phyloP scores from a whole-genome alignment of 2,888 invertebrate genomes.

The Cotesia congregata region DNA sequence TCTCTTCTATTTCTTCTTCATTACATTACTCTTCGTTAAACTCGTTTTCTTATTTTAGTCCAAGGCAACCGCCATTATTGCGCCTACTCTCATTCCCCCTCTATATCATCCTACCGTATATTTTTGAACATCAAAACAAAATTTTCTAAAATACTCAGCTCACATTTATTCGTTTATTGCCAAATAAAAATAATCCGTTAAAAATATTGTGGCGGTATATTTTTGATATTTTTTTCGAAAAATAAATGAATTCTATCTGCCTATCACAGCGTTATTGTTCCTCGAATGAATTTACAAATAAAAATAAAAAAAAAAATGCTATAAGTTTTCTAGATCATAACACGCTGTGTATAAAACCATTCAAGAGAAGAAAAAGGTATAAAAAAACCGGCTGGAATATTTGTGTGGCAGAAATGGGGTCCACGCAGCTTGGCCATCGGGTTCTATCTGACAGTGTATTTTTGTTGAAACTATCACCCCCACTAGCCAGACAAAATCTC shows the following conservation, averaged over 20 bases:
- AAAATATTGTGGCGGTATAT: neutral
- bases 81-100: neutral
- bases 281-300: neutral
- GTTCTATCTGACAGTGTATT: conserved; percentile 63
- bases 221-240: neutral
- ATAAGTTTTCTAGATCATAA: neutral
- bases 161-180: neutral
- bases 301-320: neutral
- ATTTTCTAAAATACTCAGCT: neutral
- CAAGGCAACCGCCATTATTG: neutral
- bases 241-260: neutral
- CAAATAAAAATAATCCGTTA: neutral
- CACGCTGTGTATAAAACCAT: neutral
- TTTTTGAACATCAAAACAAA: neutral
- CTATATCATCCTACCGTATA: neutral
- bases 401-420: conserved; percentile 48
- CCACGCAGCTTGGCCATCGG: conserved; percentile 57
- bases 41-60: conserved; percentile 1
- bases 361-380: neutral
- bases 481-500: conserved; percentile 38
- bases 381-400: conserved; percentile 19
- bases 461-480: conserved; percentile 57
- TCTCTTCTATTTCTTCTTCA: neutral
- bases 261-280: neutral
- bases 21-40: conserved; percentile 1